Base-by-base conservation (phyloP, 2,113 vertebrate genomes). In the Dolichallabes microphthalmus region DNA sequence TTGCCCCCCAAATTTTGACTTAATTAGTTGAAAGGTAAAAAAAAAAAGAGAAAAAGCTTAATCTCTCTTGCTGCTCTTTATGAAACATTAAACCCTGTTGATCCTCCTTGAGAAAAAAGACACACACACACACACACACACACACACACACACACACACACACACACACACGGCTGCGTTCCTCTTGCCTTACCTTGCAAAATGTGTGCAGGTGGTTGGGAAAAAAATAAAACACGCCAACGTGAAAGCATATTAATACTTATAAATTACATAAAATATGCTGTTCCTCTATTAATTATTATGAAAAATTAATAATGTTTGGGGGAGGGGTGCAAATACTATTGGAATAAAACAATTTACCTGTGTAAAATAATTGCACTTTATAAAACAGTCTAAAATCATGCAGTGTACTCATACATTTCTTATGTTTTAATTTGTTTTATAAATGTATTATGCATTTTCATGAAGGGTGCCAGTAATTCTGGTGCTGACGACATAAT, bases 391-490 rank as follows among this genome's bases (percentile, higher is more conserved):
- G 5, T 74, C 53, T 27, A 75, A 76, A 50, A 50, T 4, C 11
- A n/a, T 11, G 10, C 19, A 52, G 71, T n/a, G 14, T 52, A 20
- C 22, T n/a, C 20, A n/a, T 50, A 50, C 50, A 77, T 9, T 9
- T 77, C 30, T 77, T 30, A 15, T 27, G 32, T 78, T 20, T 32
- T 32, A 25, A 35, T 52, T 74, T 32, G 6, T 10, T 35, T 12
- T 58, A 14, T 17, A n/a, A 13, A 75, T 20, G 7, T 2, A 53
- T 52, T 30, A 20, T 12, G 5, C 19, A 55, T 57, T 77, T 20
- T 20, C 27, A 79, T 60, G 6, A 79, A 39, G 55, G 55, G 55
- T 79, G 76, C 76, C 76, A 79, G 39, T 79, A 79, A 79, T 79
- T 79, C 30, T 79, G 57, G 30, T 22, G 55, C 35, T 79, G 32